phyloP scores from a whole-genome alignment of 2,113 vertebrate genomes.

The Acrocephalus kingi region DNA sequence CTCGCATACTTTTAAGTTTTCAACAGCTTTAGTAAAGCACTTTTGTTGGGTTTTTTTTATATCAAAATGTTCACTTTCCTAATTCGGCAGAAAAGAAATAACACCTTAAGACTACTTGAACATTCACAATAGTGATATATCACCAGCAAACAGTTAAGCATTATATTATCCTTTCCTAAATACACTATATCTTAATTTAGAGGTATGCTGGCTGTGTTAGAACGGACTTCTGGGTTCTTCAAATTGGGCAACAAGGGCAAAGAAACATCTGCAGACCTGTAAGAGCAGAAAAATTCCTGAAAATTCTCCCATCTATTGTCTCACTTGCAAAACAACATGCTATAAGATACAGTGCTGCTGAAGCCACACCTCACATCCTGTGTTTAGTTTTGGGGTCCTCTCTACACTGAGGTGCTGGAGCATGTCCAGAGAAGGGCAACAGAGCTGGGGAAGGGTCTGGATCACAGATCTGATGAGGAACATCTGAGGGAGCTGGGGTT shows the following conservation, averaged over 20 bases:
- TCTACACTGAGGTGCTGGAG: background rate
- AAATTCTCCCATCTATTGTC: background rate
- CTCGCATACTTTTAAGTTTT: background rate
- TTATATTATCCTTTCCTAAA: background rate
- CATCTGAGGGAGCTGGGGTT: background rate
- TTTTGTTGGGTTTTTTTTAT: background rate
- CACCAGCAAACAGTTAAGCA: background rate
- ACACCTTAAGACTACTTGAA: background rate
- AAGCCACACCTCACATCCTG: fast-evolving
- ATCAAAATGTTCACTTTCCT: background rate
- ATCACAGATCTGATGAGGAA: background rate
- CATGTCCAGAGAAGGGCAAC: background rate
- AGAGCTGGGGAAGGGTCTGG: background rate
- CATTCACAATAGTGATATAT: background rate
- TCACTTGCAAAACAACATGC: background rate
- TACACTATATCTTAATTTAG: background rate
- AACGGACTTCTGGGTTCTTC: background rate
- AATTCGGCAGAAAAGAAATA: background rate
- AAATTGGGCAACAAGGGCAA: background rate
- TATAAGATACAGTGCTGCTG: fast-evolving
- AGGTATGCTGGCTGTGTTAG: background rate
- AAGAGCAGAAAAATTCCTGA: background rate
- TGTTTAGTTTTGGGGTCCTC: background rate
- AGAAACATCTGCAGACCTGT: background rate
- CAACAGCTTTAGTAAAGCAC: background rate